Percentiles rank a stretch among this genome's conserved stretches.
Conservation (phyloP, 2,888 invertebrate genomes). For the Aleiodes leptofemur region DNA sequence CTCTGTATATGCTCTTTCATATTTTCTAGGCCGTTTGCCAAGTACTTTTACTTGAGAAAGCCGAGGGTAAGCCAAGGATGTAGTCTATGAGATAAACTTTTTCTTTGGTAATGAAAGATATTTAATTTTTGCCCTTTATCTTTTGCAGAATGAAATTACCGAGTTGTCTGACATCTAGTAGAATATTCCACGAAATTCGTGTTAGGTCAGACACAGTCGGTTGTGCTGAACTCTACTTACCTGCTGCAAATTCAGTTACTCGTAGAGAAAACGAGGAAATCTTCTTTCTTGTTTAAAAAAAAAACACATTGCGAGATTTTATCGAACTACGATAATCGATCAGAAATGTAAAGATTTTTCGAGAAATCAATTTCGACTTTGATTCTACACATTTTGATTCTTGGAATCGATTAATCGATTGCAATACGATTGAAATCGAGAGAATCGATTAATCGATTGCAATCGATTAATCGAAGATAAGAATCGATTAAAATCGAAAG, state of each 20-base stretch:
- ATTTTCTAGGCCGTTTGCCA: constrained; percentile 20
- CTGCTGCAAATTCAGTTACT: background rate
- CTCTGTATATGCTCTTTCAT: constrained; percentile 14
- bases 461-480: too few relatives aligned
- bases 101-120: background rate
- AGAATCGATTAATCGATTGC: too few relatives aligned
- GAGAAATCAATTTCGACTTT: too few relatives aligned
- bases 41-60: background rate
- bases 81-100: constrained; percentile 7
- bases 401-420: too few relatives aligned
- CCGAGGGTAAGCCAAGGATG: background rate
- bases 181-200: background rate
- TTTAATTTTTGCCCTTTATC: constrained; percentile 5
- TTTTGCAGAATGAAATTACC: too few relatives aligned
- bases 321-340: too few relatives aligned
- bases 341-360: background rate
- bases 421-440: too few relatives aligned
- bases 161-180: constrained; percentile 10
- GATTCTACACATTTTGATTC: too few relatives aligned
- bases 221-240: background rate
- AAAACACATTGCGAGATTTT: too few relatives aligned
- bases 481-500: too few relatives aligned
- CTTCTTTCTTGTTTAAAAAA: too few relatives aligned
- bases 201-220: background rate
- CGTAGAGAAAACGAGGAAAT: background rate